These are phyloP conservation scores for Naja naja DNA, from an alignment of 2,113 vertebrate species.

Conservation along the genomic window DNA sequence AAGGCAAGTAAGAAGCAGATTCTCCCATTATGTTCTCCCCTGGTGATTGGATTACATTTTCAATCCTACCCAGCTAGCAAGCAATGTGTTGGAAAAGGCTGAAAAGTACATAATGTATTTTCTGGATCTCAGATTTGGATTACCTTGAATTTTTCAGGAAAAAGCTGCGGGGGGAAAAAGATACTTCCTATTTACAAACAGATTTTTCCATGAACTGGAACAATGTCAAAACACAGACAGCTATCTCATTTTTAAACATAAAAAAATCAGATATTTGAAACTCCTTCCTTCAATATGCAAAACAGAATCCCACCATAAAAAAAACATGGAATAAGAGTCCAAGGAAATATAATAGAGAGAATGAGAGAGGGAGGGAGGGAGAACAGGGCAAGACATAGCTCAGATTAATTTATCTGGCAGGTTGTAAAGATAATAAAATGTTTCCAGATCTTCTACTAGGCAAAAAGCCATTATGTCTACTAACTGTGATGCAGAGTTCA, in stretches of 20 bases:
- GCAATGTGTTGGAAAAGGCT: background rate
- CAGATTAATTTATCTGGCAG: background rate
- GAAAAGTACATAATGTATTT: background rate
- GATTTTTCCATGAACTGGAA: background rate
- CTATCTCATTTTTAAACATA: background rate
- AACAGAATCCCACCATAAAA: background rate
- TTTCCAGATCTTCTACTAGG: background rate
- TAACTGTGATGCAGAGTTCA: background rate
- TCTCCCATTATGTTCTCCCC: background rate
- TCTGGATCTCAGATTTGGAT: background rate
- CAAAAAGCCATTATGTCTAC: background rate
- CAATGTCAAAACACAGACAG: background rate
- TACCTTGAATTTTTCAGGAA: background rate
- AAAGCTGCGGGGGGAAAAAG: background rate
- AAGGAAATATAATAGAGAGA: background rate
- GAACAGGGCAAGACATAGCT: fast-evolving
- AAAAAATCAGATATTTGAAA: background rate
- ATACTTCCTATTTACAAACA: background rate
- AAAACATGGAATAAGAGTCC: fast-evolving
- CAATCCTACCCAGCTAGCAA: background rate
- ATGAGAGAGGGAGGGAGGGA: background rate
- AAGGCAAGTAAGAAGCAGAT: background rate
- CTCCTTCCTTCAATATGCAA: background rate
- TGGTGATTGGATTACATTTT: background rate
- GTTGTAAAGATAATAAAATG: background rate